Base-by-base conservation (phyloP, 2,888 invertebrate genomes). In the Oxystoma pomonae region DNA sequence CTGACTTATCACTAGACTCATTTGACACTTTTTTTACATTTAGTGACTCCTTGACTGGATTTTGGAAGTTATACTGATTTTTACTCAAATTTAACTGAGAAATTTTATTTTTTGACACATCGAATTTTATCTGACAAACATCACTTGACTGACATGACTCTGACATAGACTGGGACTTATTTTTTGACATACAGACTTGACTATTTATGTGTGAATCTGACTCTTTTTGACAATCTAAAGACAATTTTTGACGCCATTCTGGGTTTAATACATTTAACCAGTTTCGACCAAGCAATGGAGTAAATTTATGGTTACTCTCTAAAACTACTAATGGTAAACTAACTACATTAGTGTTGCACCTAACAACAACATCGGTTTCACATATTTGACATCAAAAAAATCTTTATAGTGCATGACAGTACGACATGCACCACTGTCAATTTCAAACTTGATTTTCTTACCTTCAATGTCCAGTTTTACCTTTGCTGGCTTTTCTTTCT, bases 291-390 rank as follows among this genome's bases (percentile, higher is more conserved):
- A n/a, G n/a, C n/a, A n/a, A n/a, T n/a, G n/a, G n/a, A n/a, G n/a
- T n/a, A n/a, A n/a, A n/a, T n/a, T n/a, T n/a, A n/a, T n/a, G n/a
- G 20, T 5, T 7, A 57, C 57, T 19, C 20, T 57, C 20, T 57
- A 57, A 19, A 9, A 57, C 16, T 19, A 57, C 57, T 57, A 57
- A 20, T 9, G 57, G 57, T 57, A 57, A 57, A 19, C 20, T 57
- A n/a, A 57, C 17, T 9, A 57, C 20, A 18, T 18, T 20, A 19
- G 16, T 57, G 9, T 57, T 57, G 20, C 16, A 19, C 7, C 7
- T 57, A 20, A 57, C 12, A 57, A 20, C 16, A 7, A 57, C 57
- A 12, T 57, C 20, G 16, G 20, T 57, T 57, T 57, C 19, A 19
- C 50, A 50, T 50, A 50, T 12, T 50, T n/a, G 50, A 50, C 50